phyloP scores from a whole-genome alignment of 2,797 vertebrate species.

The Melanotaenia parkinsoni region DNA sequence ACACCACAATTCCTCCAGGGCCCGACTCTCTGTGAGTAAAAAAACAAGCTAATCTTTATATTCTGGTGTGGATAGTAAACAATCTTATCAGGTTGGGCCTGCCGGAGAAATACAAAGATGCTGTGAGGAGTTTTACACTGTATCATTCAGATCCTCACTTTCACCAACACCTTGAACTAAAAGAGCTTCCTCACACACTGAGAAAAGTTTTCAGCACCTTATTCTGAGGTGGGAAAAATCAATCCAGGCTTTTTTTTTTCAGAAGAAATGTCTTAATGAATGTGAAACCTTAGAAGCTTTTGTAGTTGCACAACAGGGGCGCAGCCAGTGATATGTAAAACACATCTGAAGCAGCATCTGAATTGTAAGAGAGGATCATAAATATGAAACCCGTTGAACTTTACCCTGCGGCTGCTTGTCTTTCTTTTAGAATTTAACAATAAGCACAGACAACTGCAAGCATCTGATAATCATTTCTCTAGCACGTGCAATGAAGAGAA shows the following conservation, averaged over 20 bases:
- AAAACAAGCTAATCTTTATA: slow-evolving; percentile 59
- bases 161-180: slow-evolving; percentile 41
- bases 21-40: slow-evolving; percentile 31
- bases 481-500: not conserved
- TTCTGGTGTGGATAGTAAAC: slow-evolving; percentile 59
- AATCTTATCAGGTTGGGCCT: slow-evolving; percentile 68
- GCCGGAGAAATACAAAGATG: slow-evolving; percentile 59
- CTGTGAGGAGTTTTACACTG: slow-evolving; percentile 50
- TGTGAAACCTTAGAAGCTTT: slow-evolving; percentile 67
- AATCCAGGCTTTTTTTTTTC: slow-evolving; percentile 25
- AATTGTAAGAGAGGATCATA: slow-evolving; percentile 52
- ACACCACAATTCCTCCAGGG: slow-evolving; percentile 41
- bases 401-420: slow-evolving; percentile 37
- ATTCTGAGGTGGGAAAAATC: slow-evolving; percentile 45
- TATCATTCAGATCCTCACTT: slow-evolving; percentile 41
- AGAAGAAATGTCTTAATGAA: slow-evolving; percentile 58
- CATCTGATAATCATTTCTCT: slow-evolving; percentile 37
- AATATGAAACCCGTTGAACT: slow-evolving; percentile 49
- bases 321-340: slow-evolving; percentile 54
- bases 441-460: slow-evolving; percentile 1
- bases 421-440: slow-evolving; percentile 43
- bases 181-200: slow-evolving; percentile 32
- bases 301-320: slow-evolving; percentile 26
- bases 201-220: slow-evolving; percentile 27
- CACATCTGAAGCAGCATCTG: slow-evolving; percentile 32